Conservation (phyloP, 2,113 vertebrate species). For the Callithrix jacchus region DNA sequence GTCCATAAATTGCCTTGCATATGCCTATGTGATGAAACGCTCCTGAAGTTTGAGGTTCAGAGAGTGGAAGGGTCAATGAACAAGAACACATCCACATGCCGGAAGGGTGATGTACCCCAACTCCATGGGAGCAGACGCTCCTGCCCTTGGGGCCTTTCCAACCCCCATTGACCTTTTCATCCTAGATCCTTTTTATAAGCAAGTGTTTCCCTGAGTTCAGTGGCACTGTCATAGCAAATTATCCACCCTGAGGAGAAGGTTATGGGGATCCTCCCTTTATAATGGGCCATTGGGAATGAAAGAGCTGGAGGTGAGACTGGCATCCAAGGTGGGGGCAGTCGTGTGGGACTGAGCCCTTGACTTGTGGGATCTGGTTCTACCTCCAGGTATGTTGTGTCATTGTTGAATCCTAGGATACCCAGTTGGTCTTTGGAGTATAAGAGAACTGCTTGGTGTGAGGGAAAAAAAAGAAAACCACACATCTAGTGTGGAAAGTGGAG, state of each 20-base stretch:
- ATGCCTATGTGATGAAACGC: no score
- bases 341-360: not conserved
- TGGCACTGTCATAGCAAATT: not conserved
- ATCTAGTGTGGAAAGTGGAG: not conserved
- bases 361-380: not conserved
- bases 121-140: no score
- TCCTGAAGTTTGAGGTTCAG: not conserved
- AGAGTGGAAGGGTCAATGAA: not conserved
- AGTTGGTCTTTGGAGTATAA: not conserved
- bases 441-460: not conserved
- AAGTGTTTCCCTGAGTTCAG: not conserved
- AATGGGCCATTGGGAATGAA: not conserved
- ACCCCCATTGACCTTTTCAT: not conserved
- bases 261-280: not conserved
- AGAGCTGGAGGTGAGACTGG: not conserved
- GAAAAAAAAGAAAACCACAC: not conserved
- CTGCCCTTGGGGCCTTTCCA: fast-evolving
- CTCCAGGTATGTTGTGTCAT: not conserved
- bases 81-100: not conserved
- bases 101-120: not conserved
- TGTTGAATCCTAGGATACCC: not conserved
- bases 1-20: not conserved
- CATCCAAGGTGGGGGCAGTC: not conserved
- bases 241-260: not conserved
- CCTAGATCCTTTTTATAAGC: not conserved